A percentile compares a stretch with the other conserved stretches of the same genome.
Evolutionary conservation across 2,888 invertebrate species (phyloP).

Genomic region (Onchidella celtica): DNA sequence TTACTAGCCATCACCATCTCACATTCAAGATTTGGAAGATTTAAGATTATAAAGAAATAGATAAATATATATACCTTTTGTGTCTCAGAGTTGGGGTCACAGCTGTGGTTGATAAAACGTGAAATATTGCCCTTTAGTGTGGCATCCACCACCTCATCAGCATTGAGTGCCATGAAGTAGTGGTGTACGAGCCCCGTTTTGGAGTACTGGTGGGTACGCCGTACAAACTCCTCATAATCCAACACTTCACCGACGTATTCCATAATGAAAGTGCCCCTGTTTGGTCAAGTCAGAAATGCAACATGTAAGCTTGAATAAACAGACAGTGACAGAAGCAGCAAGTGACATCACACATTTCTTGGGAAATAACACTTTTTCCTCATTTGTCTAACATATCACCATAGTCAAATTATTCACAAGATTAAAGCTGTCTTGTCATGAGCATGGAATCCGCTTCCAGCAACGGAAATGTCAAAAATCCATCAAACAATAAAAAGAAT

Average conservation of each 20-base stretch:
- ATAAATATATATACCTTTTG: constrained; percentile 86
- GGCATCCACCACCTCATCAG: constrained; percentile 97
- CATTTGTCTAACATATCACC: too few relatives aligned
- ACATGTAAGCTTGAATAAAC: too few relatives aligned
- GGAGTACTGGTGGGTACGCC: constrained; percentile 92
- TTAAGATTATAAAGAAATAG: background rate
- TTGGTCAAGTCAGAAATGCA: too few relatives aligned
- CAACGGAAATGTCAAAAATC: too few relatives aligned
- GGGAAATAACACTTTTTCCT: too few relatives aligned
- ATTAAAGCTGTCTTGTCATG: too few relatives aligned
- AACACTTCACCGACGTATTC: constrained; percentile 99
- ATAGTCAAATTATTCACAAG: too few relatives aligned
- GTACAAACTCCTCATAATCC: constrained; percentile 93
- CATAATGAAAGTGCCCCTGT: constrained; percentile 96
- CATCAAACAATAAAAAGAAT: too few relatives aligned
- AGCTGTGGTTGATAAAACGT: constrained; percentile 98
- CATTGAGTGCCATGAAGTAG: constrained; percentile 98
- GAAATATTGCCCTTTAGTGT: constrained; percentile 97
- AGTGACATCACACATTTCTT: too few relatives aligned
- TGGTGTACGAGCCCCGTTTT: constrained; percentile 94
- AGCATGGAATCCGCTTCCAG: too few relatives aligned
- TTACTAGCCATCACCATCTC: background rate
- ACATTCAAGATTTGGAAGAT: background rate
- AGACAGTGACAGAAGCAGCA: too few relatives aligned
- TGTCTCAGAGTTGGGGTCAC: constrained; percentile 98